Conservation (phyloP, 2,888 invertebrate genomes). For the Microplitis deprimator region DNA sequence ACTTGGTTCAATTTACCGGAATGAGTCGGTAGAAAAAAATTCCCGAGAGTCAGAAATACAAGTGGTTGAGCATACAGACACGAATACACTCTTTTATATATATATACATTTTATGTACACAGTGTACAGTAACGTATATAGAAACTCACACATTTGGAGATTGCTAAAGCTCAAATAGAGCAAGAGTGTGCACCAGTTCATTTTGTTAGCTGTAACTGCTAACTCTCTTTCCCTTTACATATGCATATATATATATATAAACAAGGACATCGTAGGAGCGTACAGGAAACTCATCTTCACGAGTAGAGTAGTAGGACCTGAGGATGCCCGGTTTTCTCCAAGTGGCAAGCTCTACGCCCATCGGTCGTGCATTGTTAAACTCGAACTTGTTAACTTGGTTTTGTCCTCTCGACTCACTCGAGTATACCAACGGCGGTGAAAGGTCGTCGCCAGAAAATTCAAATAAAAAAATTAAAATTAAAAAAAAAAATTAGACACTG, state of each 20-base stretch:
- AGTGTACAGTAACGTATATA: not conserved
- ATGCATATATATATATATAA: not conserved
- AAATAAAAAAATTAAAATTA: not conserved
- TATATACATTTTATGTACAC: not conserved
- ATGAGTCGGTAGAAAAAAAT: conserved; percentile 30
- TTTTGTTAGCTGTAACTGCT: conserved; percentile 38
- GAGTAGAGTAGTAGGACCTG: conserved; percentile 29
- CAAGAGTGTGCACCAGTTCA: conserved; percentile 33
- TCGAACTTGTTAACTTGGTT: conserved; percentile 54
- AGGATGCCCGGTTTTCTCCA: conserved; percentile 26
- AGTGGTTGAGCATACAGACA: conserved; percentile 21
- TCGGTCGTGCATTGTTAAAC: conserved; percentile 52
- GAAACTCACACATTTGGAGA: conserved; percentile 29
- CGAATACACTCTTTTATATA: not conserved
- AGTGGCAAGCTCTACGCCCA: conserved; percentile 45
- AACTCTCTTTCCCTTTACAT: not conserved
- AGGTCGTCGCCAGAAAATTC: not conserved
- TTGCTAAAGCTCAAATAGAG: conserved; percentile 31
- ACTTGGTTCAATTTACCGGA: conserved; percentile 38
- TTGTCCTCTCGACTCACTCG: conserved; percentile 32
- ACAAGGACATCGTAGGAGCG: not conserved
- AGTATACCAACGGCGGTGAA: not conserved
- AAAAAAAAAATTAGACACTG: not conserved
- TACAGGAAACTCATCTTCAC: conserved; percentile 22
- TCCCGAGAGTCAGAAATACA: conserved; percentile 10